These are phyloP conservation scores for Drosophila rufa DNA, from an alignment of 1,140 invertebrate genomes.

Conservation along the genomic window DNA sequence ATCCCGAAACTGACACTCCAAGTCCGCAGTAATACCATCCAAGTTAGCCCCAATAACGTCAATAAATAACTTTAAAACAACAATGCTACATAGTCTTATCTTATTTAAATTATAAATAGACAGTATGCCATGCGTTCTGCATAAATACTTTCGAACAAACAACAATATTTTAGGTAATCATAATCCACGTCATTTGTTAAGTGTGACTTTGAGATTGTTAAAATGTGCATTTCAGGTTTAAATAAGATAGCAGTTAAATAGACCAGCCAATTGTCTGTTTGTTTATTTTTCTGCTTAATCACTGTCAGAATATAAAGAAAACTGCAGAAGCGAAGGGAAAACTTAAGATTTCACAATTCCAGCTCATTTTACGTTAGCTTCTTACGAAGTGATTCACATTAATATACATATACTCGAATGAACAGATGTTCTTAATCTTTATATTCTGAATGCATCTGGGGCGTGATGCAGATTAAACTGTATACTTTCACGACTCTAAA, in stretches of 20 bases:
- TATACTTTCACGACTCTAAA: background rate
- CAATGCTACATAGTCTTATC: background rate
- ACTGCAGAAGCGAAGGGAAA: background rate
- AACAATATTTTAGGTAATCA: background rate
- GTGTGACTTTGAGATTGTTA: background rate
- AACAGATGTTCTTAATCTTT: background rate
- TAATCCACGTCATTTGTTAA: background rate
- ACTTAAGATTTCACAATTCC: constrained; percentile 16
- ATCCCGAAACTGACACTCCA: background rate
- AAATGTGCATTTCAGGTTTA: background rate
- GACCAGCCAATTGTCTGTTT: background rate
- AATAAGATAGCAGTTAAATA: background rate
- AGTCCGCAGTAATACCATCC: background rate
- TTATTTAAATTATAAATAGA: background rate
- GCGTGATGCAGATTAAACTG: too few species aligned
- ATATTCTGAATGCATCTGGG: too few species aligned
- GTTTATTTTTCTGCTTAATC: background rate
- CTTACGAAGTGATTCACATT: constrained; percentile 1
- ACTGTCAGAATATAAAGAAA: background rate
- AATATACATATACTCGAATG: background rate
- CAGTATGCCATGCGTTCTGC: too few species aligned
- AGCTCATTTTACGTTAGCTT: constrained; percentile 11
- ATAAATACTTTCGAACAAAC: too few species aligned
- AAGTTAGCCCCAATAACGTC: constrained; percentile 16
- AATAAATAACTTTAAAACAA: background rate